phyloP scores from a whole-genome alignment of 2,797 vertebrate species.

The Rhinatrema bivittatum region DNA sequence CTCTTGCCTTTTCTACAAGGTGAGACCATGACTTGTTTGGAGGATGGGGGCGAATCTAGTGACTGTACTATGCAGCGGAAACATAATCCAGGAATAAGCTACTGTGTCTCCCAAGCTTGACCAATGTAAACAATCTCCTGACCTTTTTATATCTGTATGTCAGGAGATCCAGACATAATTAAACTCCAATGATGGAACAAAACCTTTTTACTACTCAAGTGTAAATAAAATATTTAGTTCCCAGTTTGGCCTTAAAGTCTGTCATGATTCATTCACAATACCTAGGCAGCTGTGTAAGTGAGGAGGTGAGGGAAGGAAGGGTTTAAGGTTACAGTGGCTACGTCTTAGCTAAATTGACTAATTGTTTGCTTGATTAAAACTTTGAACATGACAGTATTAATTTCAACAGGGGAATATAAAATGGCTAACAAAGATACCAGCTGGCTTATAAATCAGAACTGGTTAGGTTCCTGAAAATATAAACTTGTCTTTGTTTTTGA shows the following conservation, averaged over 20 bases:
- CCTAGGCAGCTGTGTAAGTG: too few species aligned
- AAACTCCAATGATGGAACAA: slow-evolving; percentile 3
- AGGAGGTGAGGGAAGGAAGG: too few species aligned
- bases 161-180: slow-evolving; percentile 2
- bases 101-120: slow-evolving; percentile 10
- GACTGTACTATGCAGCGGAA: slow-evolving; percentile 1
- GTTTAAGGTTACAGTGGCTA: too few species aligned
- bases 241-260: too few species aligned
- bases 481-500: background rate
- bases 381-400: too few species aligned
- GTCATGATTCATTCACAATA: too few species aligned
- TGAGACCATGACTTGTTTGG: slow-evolving; percentile 42
- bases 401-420: too few species aligned
- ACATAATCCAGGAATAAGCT: background rate
- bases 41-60: slow-evolving; percentile 10
- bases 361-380: too few species aligned
- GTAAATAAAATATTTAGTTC: too few species aligned
- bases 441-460: background rate
- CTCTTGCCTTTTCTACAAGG: slow-evolving; percentile 94
- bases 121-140: background rate
- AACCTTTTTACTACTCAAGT: background rate
- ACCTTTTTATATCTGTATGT: background rate
- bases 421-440: too few species aligned
- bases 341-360: too few species aligned
- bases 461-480: background rate